phyloP scores from a whole-genome alignment of 1,140 invertebrate species.

The Heliconius hermathena region DNA sequence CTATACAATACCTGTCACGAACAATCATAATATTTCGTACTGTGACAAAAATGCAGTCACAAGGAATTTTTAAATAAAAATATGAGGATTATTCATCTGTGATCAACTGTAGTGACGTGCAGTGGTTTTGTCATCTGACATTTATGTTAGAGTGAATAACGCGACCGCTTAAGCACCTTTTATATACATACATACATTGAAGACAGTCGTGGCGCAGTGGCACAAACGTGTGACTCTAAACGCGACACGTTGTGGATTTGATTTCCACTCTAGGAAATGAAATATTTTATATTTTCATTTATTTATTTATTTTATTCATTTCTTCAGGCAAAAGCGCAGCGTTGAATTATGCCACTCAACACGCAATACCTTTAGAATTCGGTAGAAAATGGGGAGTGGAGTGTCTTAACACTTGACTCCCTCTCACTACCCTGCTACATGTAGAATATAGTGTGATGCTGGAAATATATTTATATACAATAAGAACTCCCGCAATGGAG shows the following conservation, averaged over 20 bases:
- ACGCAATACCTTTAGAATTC: constrained; percentile 58
- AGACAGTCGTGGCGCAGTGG: too few species aligned
- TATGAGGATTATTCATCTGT: background rate
- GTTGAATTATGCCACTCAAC: too few species aligned
- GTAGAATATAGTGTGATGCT: too few species aligned
- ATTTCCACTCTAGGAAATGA: too few species aligned
- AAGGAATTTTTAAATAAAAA: background rate
- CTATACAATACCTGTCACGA: background rate
- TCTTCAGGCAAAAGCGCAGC: too few species aligned
- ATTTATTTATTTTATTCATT: too few species aligned
- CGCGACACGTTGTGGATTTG: too few species aligned
- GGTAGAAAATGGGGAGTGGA: constrained; percentile 67
- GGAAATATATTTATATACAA: constrained; percentile 61
- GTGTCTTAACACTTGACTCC: background rate
- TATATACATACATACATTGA: constrained; percentile 54
- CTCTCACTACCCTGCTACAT: too few species aligned
- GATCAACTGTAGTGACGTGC: background rate
- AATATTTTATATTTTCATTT: too few species aligned
- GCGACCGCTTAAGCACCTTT: constrained; percentile 67
- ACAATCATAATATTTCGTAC: background rate
- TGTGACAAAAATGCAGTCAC: background rate
- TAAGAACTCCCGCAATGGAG: constrained; percentile 58
- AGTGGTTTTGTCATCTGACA: background rate
- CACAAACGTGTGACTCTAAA: too few species aligned
- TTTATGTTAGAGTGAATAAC: background rate